Percentiles rank a stretch among this genome's conserved stretches.
phyloP scores from a whole-genome alignment of 2,113 vertebrate species.

The Gasterosteus nipponicus region DNA sequence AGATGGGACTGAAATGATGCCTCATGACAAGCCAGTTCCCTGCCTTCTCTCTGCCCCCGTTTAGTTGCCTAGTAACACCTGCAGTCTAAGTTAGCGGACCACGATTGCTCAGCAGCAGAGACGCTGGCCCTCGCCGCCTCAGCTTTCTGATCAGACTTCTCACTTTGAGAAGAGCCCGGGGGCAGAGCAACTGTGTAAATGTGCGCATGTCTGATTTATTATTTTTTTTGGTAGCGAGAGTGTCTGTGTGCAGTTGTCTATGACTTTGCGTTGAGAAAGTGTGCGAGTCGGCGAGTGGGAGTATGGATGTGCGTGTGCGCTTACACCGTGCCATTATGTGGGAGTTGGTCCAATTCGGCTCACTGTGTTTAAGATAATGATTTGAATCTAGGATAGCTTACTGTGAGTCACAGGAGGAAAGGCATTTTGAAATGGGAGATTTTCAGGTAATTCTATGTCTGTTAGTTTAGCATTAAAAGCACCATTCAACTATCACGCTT shows the following conservation, averaged over 20 bases:
- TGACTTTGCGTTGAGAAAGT: constrained; percentile 56
- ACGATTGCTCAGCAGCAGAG: constrained; percentile 67
- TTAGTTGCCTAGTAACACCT: constrained; percentile 87
- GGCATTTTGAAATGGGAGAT: constrained; percentile 42
- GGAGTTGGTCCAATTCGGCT: constrained; percentile 71
- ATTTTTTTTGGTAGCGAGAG: too few relatives aligned
- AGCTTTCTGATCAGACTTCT: constrained; percentile 69
- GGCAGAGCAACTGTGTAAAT: constrained; percentile 43
- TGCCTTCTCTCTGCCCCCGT: constrained; percentile 73
- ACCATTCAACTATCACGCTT: neutral
- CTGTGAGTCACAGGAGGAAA: constrained; percentile 70
- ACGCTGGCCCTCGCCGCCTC: constrained; percentile 57
- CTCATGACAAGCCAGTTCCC: constrained; percentile 77
- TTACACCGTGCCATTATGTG: constrained; percentile 73
- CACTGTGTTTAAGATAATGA: constrained; percentile 68
- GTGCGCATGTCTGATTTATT: neutral
- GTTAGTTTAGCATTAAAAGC: constrained; percentile 14
- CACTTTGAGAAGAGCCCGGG: constrained; percentile 60
- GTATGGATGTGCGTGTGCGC: constrained; percentile 68
- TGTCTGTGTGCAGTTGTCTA: constrained; percentile 54
- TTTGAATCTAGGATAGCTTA: constrained; percentile 68
- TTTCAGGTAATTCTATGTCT: constrained; percentile 14
- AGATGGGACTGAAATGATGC: constrained; percentile 70
- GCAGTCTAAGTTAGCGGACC: constrained; percentile 73
- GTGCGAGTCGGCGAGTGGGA: constrained; percentile 71